Evolutionary conservation across 2,888 invertebrate genomes (phyloP).

Genomic region (Hemicrepidius hirtus): DNA sequence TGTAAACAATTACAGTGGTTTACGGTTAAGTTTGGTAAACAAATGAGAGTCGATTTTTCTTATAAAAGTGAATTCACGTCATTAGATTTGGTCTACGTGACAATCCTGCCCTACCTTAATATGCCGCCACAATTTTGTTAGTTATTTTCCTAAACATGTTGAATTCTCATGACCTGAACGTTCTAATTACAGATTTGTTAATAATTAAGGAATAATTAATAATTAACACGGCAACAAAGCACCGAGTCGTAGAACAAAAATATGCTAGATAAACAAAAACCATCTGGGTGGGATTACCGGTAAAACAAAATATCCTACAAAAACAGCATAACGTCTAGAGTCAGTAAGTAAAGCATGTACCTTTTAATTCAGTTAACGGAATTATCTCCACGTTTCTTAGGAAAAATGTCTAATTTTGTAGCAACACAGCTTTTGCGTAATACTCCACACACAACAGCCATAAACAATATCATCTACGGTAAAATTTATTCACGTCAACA

Average conservation of each 20-base stretch:
- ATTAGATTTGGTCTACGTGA: conserved; percentile 49
- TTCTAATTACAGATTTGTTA: background rate
- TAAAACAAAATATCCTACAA: conserved; percentile 35
- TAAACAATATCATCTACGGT: conserved; percentile 61
- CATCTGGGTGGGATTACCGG: conserved; percentile 60
- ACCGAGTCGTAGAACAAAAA: background rate
- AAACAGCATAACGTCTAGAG: background rate
- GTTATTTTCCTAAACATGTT: background rate
- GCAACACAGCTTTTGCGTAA: conserved; percentile 66
- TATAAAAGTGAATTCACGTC: conserved; percentile 55
- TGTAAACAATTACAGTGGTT: conserved; percentile 19
- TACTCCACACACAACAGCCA: conserved; percentile 65
- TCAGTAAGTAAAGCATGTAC: conserved; percentile 40
- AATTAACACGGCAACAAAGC: background rate
- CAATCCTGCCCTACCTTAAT: conserved; percentile 47
- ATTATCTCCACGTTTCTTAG: conserved; percentile 27
- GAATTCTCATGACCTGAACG: background rate
- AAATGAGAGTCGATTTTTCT: conserved; percentile 36
- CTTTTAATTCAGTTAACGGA: conserved; percentile 39
- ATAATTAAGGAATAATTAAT: background rate
- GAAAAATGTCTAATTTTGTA: conserved; percentile 53
- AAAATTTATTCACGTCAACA: conserved; percentile 38
- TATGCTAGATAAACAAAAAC: conserved; percentile 64
- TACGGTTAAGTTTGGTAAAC: conserved; percentile 37
- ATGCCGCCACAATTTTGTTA: conserved; percentile 12